phyloP scores from a whole-genome alignment of 2,113 vertebrate species.

The Xiphophorus hellerii region DNA sequence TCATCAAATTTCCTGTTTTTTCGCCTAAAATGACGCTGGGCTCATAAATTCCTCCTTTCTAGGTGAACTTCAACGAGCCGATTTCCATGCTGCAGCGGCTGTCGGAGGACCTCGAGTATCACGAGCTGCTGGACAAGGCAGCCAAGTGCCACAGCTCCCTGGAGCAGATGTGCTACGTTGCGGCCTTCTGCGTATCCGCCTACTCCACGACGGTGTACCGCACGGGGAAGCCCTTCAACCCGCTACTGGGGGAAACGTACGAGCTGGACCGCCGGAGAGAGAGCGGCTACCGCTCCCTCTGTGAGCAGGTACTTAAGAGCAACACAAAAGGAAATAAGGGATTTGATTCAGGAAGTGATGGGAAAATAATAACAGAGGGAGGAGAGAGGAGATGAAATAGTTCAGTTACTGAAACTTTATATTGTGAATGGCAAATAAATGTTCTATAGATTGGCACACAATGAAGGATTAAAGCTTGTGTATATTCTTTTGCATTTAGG shows the following conservation, averaged over 20 bases:
- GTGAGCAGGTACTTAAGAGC: slow-evolving; percentile 86
- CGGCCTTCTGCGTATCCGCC: slow-evolving; percentile 94
- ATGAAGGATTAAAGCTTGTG: neutral
- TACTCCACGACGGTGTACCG: slow-evolving; percentile 96
- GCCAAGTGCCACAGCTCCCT: slow-evolving; percentile 89
- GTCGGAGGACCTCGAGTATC: slow-evolving; percentile 95
- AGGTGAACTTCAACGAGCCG: slow-evolving; percentile 98
- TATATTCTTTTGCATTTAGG: neutral
- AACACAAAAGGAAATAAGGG: slow-evolving; percentile 27
- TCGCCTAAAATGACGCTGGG: neutral
- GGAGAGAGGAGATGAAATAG: no score
- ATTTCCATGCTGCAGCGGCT: slow-evolving; percentile 96
- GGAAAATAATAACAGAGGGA: no score
- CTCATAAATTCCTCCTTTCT: neutral
- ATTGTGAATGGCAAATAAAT: neutral
- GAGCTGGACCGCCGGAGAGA: slow-evolving; percentile 93
- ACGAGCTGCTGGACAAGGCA: slow-evolving; percentile 89
- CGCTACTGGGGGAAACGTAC: slow-evolving; percentile 92
- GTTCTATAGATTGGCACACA: neutral
- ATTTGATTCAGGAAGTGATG: no score
- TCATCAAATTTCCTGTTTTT: no score
- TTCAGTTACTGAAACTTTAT: neutral
- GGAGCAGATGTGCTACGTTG: slow-evolving; percentile 95
- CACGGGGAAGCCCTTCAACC: slow-evolving; percentile 98
- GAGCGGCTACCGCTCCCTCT: slow-evolving; percentile 91